phyloP scores from a whole-genome alignment of 2,888 invertebrate genomes.

The Xylota segnis region DNA sequence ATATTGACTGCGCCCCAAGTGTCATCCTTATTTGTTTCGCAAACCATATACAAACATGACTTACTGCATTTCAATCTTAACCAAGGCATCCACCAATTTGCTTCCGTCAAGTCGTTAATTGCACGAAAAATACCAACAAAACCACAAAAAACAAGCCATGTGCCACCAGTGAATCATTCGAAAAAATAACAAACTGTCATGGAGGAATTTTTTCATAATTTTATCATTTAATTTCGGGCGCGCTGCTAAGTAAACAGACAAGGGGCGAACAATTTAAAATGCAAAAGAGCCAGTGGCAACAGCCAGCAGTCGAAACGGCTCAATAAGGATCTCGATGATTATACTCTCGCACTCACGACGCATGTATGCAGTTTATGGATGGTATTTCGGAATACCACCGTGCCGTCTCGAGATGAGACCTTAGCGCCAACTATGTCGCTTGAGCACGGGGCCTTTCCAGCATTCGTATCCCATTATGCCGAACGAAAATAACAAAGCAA shows the following conservation, averaged over 20 bases:
- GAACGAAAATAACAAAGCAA: conserved; percentile 3
- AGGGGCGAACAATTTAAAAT: conserved; percentile 18
- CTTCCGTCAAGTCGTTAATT: conserved; percentile 60
- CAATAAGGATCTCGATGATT: conserved; percentile 56
- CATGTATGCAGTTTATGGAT: conserved; percentile 22
- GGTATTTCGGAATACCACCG: conserved; percentile 6
- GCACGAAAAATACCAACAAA: neutral
- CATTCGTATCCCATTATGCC: neutral
- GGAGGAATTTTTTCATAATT: conserved; percentile 20
- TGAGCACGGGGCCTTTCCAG: conserved; percentile 21
- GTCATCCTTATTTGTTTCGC: neutral
- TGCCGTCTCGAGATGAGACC: neutral
- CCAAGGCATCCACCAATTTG: conserved; percentile 46
- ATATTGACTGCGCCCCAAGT: neutral
- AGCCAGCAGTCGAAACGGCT: conserved; percentile 19
- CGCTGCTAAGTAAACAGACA: conserved; percentile 47
- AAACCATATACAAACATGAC: neutral
- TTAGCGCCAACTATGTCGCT: conserved; percentile 14
- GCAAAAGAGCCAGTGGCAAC: conserved; percentile 58
- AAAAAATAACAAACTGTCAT: conserved; percentile 52
- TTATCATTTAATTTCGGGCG: conserved; percentile 49
- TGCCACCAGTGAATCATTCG: conserved; percentile 64
- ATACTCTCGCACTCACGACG: conserved; percentile 8
- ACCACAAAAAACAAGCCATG: conserved; percentile 10
- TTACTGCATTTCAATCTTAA: conserved; percentile 17